phyloP scores from a whole-genome alignment of 1,140 invertebrate species.

The Drosophila gunungcola region DNA sequence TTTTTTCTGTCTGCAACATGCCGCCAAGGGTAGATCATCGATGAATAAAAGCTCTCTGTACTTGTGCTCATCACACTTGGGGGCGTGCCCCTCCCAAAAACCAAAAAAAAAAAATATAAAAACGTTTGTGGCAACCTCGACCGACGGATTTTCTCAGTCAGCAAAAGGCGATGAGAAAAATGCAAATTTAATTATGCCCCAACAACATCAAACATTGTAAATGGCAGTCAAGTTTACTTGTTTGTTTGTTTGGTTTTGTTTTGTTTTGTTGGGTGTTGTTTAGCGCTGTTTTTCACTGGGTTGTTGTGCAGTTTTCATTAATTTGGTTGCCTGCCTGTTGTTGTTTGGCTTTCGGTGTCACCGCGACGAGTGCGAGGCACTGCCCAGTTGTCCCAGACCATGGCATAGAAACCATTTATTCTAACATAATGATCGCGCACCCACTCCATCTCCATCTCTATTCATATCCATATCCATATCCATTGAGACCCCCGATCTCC shows the following conservation, averaged over 20 bases:
- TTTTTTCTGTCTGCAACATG: neutral
- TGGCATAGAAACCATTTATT: slow-evolving; percentile 71
- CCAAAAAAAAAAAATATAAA: neutral
- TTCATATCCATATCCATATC: neutral
- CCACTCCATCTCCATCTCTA: neutral
- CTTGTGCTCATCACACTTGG: slow-evolving; percentile 12
- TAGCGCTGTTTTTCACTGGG: slow-evolving; percentile 2
- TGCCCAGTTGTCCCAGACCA: slow-evolving; percentile 63
- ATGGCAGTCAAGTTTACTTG: slow-evolving; percentile 50
- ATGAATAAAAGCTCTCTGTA: slow-evolving; percentile 4
- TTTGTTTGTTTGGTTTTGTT: slow-evolving; percentile 29
- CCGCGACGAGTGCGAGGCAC: slow-evolving; percentile 5
- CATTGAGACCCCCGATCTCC: slow-evolving; percentile 3
- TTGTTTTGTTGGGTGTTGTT: slow-evolving; percentile 1
- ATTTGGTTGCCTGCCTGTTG: slow-evolving; percentile 15
- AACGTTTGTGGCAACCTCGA: slow-evolving; percentile 43
- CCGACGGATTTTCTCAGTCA: slow-evolving; percentile 49
- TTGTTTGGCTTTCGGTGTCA: slow-evolving; percentile 46
- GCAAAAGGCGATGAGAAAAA: slow-evolving; percentile 49
- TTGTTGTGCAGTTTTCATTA: slow-evolving; percentile 48
- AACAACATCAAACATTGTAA: slow-evolving; percentile 33
- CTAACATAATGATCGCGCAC: slow-evolving; percentile 29
- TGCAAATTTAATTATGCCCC: slow-evolving; percentile 69
- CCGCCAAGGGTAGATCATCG: slow-evolving; percentile 10
- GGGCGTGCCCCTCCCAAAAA: slow-evolving; percentile 15